A percentile compares a stretch with the other conserved stretches of the same genome.
Conservation (phyloP, 2,797 vertebrate genomes). For the Spinus olivaceus region DNA sequence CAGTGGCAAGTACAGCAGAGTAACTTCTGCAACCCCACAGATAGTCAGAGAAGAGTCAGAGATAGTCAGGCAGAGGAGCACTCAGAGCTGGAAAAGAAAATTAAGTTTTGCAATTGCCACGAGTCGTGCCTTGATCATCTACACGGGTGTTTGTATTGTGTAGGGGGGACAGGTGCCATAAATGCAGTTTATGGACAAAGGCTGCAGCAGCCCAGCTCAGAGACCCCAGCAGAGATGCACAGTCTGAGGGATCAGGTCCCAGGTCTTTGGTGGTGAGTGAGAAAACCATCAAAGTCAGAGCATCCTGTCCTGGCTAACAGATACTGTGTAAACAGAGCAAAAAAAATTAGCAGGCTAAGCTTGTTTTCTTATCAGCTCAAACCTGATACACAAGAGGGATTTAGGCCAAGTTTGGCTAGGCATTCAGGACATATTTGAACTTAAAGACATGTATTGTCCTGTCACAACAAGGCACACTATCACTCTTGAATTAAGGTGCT, state of each 20-base stretch:
- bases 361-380: background rate
- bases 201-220: background rate
- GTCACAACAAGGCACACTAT: background rate
- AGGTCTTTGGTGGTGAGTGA: background rate
- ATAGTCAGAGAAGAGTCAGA: too few species aligned
- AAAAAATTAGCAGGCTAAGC: background rate
- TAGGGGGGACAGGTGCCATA: background rate
- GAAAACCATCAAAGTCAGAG: background rate
- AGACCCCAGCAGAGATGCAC: background rate
- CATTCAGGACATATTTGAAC: background rate
- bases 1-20: background rate
- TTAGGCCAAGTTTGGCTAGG: background rate
- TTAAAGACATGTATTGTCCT: background rate
- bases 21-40: background rate
- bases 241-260: background rate
- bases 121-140: fast-evolving
- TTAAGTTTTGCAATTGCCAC: background rate
- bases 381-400: background rate
- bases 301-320: background rate
- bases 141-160: background rate
- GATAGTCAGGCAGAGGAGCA: background rate
- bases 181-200: background rate
- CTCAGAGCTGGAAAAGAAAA: background rate
- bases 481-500: background rate
- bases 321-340: background rate